These are phyloP conservation scores for Morone saxatilis DNA, from an alignment of 2,113 vertebrate species.

Conservation along the genomic window DNA sequence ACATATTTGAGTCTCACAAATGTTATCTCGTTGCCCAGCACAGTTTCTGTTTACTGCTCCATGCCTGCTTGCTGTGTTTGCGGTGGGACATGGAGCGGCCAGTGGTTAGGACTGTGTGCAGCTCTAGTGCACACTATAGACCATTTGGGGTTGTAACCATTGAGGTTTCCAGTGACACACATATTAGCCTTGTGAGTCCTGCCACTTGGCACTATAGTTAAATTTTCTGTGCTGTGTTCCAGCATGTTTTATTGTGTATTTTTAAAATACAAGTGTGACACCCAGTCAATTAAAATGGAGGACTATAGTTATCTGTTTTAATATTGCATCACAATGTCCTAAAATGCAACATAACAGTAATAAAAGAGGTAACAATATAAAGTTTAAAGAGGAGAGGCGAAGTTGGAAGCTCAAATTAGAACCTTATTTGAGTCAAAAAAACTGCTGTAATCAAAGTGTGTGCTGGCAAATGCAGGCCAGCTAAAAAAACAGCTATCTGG, in stretches of 20 bases:
- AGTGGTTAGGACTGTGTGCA: constrained; percentile 12
- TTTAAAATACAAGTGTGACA: background rate
- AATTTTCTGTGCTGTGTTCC: background rate
- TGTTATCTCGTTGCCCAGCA: constrained; percentile 39
- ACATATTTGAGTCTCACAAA: constrained; percentile 48
- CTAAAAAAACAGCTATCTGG: constrained; percentile 16
- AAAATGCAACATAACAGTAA: background rate
- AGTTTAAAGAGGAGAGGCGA: background rate
- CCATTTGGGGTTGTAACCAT: background rate
- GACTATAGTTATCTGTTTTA: background rate
- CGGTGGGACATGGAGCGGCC: background rate
- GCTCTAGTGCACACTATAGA: background rate
- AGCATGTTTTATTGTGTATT: background rate
- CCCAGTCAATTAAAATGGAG: background rate
- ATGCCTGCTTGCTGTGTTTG: constrained; percentile 45
- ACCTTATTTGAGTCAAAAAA: background rate
- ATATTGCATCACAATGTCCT: background rate
- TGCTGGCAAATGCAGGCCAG: background rate
- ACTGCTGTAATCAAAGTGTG: constrained; percentile 13
- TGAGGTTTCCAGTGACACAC: constrained; percentile 3
- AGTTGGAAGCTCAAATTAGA: background rate
- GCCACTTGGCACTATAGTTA: background rate
- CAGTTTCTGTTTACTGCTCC: constrained; percentile 44
- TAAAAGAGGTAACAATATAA: background rate
- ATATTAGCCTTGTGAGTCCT: constrained; percentile 15